Evolutionary conservation across 2,888 invertebrate genomes (phyloP).

Genomic region (Dicyrtoma fusca): DNA sequence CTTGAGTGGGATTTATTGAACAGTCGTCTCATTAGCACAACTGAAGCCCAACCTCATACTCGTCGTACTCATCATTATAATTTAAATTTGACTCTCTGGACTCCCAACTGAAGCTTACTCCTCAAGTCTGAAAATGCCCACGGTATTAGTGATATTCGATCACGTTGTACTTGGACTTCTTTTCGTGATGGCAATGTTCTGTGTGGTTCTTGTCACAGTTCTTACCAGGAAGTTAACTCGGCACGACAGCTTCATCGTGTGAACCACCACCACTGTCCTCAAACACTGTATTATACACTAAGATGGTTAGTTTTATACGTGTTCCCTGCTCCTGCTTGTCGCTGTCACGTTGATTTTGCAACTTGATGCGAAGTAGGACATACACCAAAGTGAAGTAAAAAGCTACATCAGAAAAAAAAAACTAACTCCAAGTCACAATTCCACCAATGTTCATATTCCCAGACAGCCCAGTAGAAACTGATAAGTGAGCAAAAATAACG

Average conservation of each 20-base stretch:
- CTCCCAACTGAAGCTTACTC: neutral
- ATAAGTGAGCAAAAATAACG: neutral
- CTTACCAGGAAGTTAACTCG: conserved; percentile 54
- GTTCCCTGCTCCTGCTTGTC: neutral
- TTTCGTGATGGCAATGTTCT: conserved; percentile 57
- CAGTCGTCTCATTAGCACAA: neutral
- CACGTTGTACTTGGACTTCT: conserved; percentile 57
- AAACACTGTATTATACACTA: conserved; percentile 6
- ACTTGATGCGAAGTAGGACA: neutral
- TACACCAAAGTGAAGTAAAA: neutral
- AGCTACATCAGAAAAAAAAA: too few species aligned
- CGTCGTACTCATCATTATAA: neutral
- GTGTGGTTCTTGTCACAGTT: conserved; percentile 55
- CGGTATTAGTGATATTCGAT: conserved; percentile 58
- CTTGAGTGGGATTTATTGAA: conserved; percentile 2
- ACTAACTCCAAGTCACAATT: too few species aligned
- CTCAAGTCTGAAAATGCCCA: conserved; percentile 54
- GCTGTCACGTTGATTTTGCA: neutral
- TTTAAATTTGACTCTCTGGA: neutral
- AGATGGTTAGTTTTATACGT: neutral
- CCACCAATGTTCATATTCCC: too few species aligned
- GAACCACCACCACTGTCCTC: conserved; percentile 21
- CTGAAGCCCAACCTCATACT: neutral
- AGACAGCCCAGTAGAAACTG: neutral
- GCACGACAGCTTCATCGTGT: conserved; percentile 53